Conservation (phyloP, 2,113 vertebrate genomes). For the Amazona vittata region DNA sequence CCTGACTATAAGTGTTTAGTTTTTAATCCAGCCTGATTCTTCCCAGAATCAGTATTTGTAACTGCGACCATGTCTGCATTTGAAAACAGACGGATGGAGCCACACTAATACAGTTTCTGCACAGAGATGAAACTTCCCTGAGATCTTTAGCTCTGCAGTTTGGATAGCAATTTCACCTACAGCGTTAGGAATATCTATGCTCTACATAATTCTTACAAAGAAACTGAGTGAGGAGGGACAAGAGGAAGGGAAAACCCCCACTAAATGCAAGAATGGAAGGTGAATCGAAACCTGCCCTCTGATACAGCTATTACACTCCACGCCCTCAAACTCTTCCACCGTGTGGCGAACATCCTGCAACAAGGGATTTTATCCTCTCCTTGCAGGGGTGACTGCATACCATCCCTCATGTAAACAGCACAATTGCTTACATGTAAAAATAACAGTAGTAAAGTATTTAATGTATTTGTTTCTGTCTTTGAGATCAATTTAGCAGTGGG, state of each 20-base stretch:
- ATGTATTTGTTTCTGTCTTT: background rate
- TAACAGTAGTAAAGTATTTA: background rate
- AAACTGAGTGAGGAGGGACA: background rate
- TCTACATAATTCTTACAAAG: background rate
- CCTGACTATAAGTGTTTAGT: background rate
- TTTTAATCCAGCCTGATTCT: background rate
- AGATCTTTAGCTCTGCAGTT: background rate
- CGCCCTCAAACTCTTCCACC: background rate
- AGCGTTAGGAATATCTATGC: fast-evolving
- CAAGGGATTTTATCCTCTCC: background rate
- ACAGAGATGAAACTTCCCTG: background rate
- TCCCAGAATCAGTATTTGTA: background rate
- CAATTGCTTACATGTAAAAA: background rate
- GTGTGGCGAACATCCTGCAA: background rate
- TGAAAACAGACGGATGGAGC: background rate
- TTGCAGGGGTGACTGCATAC: background rate
- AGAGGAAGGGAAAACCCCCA: background rate
- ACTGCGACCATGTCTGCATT: background rate
- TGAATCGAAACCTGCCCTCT: background rate
- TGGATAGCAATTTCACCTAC: background rate
- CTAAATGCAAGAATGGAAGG: background rate
- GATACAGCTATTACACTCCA: background rate
- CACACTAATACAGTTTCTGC: background rate
- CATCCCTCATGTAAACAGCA: background rate
- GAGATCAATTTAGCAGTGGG: background rate